A percentile compares a stretch with the other conserved stretches of the same genome.
Evolutionary conservation across 1,140 invertebrate genomes (phyloP).

Genomic region (Drosophila miranda): DNA sequence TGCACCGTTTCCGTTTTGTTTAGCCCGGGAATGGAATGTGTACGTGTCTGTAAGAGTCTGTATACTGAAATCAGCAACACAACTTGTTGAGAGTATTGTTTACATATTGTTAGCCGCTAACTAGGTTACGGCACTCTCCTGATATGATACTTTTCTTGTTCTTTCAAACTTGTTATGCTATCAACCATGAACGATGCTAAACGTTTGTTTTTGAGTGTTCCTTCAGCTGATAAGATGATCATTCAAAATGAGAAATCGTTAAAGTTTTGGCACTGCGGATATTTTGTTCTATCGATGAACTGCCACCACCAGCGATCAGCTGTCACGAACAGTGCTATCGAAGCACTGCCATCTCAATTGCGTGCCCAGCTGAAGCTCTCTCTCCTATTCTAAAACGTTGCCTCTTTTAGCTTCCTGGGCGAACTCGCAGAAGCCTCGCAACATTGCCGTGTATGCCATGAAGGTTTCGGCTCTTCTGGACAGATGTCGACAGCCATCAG

Average conservation of each 20-base stretch:
- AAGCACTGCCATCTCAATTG: no score
- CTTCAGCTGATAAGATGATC: slow-evolving; percentile 20
- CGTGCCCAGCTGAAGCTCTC: slow-evolving; percentile 86
- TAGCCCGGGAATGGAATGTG: slow-evolving; percentile 28
- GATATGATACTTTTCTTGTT: neutral
- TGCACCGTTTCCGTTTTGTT: slow-evolving; percentile 63
- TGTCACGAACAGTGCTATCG: no score
- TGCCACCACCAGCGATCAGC: no score
- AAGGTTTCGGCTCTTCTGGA: slow-evolving; percentile 93
- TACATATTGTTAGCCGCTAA: slow-evolving; percentile 1
- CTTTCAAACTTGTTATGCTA: neutral
- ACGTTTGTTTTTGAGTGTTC: slow-evolving; percentile 12
- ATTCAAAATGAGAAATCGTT: neutral
- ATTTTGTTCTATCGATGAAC: no score
- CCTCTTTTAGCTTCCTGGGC: slow-evolving; percentile 82
- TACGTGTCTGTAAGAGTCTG: neutral
- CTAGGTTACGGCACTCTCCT: neutral
- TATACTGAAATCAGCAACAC: no score
- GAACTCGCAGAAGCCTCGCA: slow-evolving; percentile 90
- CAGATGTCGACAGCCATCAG: slow-evolving; percentile 88
- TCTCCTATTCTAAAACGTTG: neutral
- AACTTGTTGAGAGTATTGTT: slow-evolving; percentile 30
- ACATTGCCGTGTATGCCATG: slow-evolving; percentile 91
- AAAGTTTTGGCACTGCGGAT: neutral
- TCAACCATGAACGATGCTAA: neutral